These are phyloP conservation scores for Melanotaenia parkinsoni DNA, from an alignment of 2,797 vertebrate species.

Conservation along the genomic window DNA sequence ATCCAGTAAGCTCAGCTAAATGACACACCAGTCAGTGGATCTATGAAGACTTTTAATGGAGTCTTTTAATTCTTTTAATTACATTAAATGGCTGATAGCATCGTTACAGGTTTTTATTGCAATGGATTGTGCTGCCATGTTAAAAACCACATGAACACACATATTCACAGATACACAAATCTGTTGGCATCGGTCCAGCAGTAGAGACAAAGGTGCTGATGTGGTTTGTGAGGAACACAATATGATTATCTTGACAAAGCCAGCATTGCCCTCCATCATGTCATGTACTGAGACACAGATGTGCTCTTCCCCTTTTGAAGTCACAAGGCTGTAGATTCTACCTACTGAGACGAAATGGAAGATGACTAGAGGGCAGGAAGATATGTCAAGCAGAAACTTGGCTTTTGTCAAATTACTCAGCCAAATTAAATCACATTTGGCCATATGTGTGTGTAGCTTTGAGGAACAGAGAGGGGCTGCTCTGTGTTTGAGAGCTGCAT, in stretches of 20 bases:
- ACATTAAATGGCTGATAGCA: background rate
- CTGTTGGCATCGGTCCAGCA: background rate
- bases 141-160: background rate
- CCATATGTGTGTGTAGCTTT: slow-evolving; percentile 25
- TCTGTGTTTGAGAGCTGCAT: slow-evolving; percentile 34
- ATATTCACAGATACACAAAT: background rate
- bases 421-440: slow-evolving; percentile 51
- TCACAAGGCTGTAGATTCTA: slow-evolving; percentile 10
- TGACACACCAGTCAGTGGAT: too few species aligned
- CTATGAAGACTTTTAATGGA: too few species aligned
- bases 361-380: slow-evolving; percentile 41
- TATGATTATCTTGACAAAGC: slow-evolving; percentile 10
- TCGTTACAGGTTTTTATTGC: background rate
- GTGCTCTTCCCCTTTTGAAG: slow-evolving; percentile 31
- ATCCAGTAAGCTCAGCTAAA: too few species aligned
- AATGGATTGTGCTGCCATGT: background rate
- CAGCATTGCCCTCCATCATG: slow-evolving; percentile 10
- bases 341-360: slow-evolving; percentile 20
- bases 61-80: too few species aligned
- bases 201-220: background rate
- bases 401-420: slow-evolving; percentile 59
- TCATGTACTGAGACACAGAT: slow-evolving; percentile 16
- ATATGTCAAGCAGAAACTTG: slow-evolving; percentile 47
- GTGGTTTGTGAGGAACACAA: background rate
- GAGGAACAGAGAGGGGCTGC: slow-evolving; percentile 40